phyloP scores from a whole-genome alignment of 2,113 vertebrate genomes.

The Octodon degus region DNA sequence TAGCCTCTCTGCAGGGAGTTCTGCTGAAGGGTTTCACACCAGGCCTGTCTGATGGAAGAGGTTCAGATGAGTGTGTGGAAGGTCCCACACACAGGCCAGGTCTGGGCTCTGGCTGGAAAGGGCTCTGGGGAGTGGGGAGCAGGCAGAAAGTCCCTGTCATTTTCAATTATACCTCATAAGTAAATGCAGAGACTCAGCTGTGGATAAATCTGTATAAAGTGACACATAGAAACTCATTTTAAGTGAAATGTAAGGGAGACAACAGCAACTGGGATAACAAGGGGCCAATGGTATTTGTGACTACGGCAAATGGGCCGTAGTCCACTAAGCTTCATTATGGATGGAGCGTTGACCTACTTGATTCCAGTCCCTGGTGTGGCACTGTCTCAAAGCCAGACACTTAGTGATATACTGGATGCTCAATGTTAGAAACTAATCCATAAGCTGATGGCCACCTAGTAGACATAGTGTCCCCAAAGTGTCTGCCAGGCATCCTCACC shows the following conservation, averaged over 20 bases:
- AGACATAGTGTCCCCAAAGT: neutral
- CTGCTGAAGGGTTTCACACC: too few relatives aligned
- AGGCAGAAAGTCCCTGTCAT: neutral
- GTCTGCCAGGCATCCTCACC: neutral
- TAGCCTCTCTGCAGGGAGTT: too few relatives aligned
- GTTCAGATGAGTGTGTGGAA: too few relatives aligned
- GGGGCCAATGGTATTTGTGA: neutral
- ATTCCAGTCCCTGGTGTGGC: neutral
- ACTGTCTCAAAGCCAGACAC: neutral
- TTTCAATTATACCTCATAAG: neutral
- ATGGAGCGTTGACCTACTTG: neutral
- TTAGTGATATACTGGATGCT: constrained; percentile 8
- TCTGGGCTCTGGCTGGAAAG: too few relatives aligned
- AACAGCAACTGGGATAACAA: neutral
- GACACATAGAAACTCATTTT: neutral
- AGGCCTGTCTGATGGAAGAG: too few relatives aligned
- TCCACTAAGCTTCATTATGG: neutral
- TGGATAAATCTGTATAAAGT: neutral
- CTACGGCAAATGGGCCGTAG: neutral
- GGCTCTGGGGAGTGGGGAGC: too few relatives aligned
- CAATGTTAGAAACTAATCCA: constrained; percentile 37
- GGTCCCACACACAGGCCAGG: too few relatives aligned
- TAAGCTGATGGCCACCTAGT: neutral
- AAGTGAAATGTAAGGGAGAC: neutral
- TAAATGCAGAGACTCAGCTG: neutral